Percentiles rank a stretch among this genome's conserved stretches.
Evolutionary conservation across 2,113 vertebrate species (phyloP).

Genomic region (Hydrochoerus hydrochaeris): DNA sequence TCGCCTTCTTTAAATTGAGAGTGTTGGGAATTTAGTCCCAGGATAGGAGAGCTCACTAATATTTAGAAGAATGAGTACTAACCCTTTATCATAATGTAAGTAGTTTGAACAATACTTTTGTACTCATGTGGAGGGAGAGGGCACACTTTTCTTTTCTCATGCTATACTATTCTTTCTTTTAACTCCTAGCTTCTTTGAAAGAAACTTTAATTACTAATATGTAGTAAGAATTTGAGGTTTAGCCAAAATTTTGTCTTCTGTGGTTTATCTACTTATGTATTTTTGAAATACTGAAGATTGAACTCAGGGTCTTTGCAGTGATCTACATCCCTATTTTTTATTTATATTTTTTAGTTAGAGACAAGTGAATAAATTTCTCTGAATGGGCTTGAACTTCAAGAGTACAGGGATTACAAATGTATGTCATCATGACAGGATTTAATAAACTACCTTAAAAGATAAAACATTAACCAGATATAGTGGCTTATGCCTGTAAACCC

Average conservation of each 20-base stretch:
- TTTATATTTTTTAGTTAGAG: neutral
- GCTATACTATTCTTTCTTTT: neutral
- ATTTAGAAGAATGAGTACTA: neutral
- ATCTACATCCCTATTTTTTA: neutral
- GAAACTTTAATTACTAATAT: neutral
- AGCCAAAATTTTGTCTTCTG: neutral
- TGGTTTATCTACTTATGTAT: neutral
- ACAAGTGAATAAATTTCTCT: neutral
- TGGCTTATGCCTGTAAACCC: neutral
- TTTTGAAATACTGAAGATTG: neutral
- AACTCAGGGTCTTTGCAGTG: neutral
- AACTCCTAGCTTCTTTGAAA: neutral
- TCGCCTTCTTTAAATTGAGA: neutral
- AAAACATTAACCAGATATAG: neutral
- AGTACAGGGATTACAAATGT: neutral
- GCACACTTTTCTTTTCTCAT: neutral
- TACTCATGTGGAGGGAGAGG: neutral
- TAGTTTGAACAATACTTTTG: neutral
- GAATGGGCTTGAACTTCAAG: neutral
- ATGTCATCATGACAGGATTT: neutral
- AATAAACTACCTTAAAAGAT: neutral
- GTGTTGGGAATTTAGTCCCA: neutral
- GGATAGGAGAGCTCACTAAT: neutral
- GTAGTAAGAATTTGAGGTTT: neutral
- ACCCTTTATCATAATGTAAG: neutral